Evolutionary conservation across 2,113 vertebrate genomes (phyloP), one percentile per base, ranked within the genome.

Genomic region (Porphyrio hochstetteri): DNA sequence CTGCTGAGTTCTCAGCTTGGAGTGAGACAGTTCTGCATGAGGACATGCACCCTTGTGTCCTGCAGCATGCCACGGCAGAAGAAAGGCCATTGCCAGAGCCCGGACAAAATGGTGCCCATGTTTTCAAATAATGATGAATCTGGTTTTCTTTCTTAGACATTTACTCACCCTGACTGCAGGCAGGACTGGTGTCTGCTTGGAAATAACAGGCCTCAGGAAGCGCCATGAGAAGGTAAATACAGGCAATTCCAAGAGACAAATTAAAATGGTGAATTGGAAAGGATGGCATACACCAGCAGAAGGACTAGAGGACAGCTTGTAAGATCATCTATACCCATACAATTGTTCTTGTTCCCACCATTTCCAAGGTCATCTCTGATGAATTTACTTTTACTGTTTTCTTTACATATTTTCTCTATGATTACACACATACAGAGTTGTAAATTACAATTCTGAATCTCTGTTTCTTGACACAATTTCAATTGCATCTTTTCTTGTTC

Each of bases 31-130:
- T 21, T 82, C 50, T 75, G 7, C 6, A 7, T 7, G 31, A 65
- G 56, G 24, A 79, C 35, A 6, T 2, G 6, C 2, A 4, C 18
- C 38, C 7, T 21, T 9, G 0, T 36, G 48, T 8, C 17, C 23
- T 88, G 74, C 31, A 50, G 17, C 17, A 27, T 6, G 18, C 28
- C 33, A 50, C n/a, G 23, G 5, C 5, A 5, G 29, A 36, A 80
- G 21, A 67, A 75, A 28, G 25, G 57, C 28, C 56, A 42, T 52
- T 76, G 50, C 8, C 27, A 42, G 27, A 35, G 35, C 5, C 44
- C 60, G 88, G 64, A 48, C 5, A 60, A 88, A 68, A 72, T 0
- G 2, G 8, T 59, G 28, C 13, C 9, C 31, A 31, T 6, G 5
- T 55, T 81, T 68, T 64, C 42, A 68, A 78, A 69, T 60, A 81